These are phyloP conservation scores for Achatina immaculata DNA, from an alignment of 1,140 invertebrate species.

Conservation along the genomic window DNA sequence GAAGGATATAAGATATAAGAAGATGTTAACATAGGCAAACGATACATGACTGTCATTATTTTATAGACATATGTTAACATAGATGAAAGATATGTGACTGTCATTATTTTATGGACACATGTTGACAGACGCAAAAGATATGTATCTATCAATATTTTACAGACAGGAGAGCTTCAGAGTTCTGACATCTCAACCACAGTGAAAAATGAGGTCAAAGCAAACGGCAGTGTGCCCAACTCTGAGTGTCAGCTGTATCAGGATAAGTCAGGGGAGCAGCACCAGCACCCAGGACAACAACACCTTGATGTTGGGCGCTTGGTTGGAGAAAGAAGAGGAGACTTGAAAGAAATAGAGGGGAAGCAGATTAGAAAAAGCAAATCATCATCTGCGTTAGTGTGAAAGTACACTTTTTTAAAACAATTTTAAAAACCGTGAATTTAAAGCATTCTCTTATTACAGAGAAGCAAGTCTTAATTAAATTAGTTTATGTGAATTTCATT, in stretches of 20 bases:
- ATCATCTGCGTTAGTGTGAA: not conserved
- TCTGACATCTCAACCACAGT: conserved; percentile 13
- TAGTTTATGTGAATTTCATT: no score
- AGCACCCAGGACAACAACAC: not conserved
- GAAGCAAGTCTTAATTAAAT: no score
- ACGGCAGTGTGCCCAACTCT: not conserved
- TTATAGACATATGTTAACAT: no score
- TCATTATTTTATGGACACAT: no score
- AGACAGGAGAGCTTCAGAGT: not conserved
- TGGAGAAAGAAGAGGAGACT: not conserved
- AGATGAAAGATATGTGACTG: no score
- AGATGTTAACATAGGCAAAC: no score
- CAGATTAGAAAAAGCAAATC: not conserved
- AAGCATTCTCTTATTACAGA: no score
- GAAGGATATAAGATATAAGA: no score
- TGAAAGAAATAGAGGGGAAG: not conserved
- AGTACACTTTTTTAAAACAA: not conserved
- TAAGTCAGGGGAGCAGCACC: not conserved
- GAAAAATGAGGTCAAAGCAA: not conserved
- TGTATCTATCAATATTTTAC: no score
- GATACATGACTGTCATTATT: no score
- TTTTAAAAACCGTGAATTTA: no score
- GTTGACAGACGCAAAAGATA: no score
- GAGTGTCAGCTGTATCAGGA: not conserved
- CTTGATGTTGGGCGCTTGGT: not conserved